Percentiles rank a stretch among this genome's conserved stretches.
Conservation (phyloP, 1,140 invertebrate genomes). For the Eriocheir sinensis region DNA sequence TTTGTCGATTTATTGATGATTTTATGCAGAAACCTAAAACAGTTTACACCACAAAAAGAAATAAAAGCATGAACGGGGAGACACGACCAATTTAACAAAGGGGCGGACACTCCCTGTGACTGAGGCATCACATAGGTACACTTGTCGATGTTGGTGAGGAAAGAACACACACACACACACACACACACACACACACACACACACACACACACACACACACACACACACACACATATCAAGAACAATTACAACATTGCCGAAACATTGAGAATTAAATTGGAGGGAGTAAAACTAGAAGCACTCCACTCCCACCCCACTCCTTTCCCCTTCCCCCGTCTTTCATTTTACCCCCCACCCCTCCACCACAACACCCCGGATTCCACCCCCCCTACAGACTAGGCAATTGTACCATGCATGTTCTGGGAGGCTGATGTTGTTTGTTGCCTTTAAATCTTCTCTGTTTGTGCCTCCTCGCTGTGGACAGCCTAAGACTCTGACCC, state of each 20-base stretch:
- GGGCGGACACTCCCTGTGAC: no score
- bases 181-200: slow-evolving; percentile 20
- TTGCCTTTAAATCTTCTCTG: background rate
- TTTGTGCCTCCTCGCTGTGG: no score
- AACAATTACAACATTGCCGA: no score
- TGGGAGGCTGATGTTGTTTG: background rate
- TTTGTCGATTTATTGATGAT: background rate
- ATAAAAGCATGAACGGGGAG: background rate
- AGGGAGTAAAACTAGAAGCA: background rate
- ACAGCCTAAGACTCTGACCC: background rate
- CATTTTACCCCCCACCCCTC: background rate
- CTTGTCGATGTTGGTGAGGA: no score
- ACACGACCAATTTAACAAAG: background rate
- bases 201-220: slow-evolving; percentile 22
- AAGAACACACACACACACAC: slow-evolving; percentile 22
- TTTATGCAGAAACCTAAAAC: background rate
- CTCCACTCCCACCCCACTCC: background rate
- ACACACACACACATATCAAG: background rate
- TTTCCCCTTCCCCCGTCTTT: background rate
- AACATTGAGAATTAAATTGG: no score
- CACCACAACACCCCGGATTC: background rate
- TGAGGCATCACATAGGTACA: background rate
- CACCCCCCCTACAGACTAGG: background rate
- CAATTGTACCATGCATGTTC: background rate
- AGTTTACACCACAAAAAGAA: background rate